These are phyloP conservation scores for Sacculina carcini DNA, from an alignment of 2,888 invertebrate genomes.

Conservation along the genomic window DNA sequence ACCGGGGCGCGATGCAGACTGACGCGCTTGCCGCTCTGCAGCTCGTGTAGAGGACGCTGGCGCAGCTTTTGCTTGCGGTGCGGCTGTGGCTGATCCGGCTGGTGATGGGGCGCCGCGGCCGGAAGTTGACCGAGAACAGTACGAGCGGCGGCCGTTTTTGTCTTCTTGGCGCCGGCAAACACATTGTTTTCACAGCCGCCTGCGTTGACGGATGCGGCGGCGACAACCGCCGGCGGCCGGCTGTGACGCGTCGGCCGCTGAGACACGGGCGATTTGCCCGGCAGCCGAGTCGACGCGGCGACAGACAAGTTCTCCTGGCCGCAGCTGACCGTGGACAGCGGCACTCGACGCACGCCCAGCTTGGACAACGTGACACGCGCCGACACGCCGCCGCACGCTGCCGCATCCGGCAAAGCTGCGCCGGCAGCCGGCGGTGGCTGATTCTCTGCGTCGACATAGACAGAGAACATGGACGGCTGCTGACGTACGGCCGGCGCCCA, in stretches of 20 bases:
- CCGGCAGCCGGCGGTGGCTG: not conserved
- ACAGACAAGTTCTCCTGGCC: not conserved
- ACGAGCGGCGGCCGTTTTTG: not conserved
- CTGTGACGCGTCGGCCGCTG: too few species aligned
- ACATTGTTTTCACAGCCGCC: too few species aligned
- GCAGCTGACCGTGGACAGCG: not conserved
- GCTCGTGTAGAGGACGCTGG: not conserved
- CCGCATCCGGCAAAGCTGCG: too few species aligned
- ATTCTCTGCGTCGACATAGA: not conserved
- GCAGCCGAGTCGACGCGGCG: not conserved
- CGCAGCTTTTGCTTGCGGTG: constrained; percentile 1
- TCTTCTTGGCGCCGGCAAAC: not conserved
- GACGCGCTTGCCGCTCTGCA: not conserved
- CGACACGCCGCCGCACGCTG: not conserved
- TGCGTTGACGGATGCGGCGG: too few species aligned
- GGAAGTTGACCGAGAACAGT: not conserved
- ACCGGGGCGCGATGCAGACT: not conserved
- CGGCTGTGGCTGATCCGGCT: not conserved
- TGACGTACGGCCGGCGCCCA: not conserved
- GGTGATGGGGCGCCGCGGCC: not conserved
- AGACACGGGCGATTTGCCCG: not conserved
- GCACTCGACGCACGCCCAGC: not conserved
- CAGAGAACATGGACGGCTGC: not conserved
- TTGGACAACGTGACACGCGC: not conserved
- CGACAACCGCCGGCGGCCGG: too few species aligned